A percentile compares a stretch with the other conserved stretches of the same genome.
phyloP scores from a whole-genome alignment of 1,140 invertebrate genomes.

The Plectus sambesii region DNA sequence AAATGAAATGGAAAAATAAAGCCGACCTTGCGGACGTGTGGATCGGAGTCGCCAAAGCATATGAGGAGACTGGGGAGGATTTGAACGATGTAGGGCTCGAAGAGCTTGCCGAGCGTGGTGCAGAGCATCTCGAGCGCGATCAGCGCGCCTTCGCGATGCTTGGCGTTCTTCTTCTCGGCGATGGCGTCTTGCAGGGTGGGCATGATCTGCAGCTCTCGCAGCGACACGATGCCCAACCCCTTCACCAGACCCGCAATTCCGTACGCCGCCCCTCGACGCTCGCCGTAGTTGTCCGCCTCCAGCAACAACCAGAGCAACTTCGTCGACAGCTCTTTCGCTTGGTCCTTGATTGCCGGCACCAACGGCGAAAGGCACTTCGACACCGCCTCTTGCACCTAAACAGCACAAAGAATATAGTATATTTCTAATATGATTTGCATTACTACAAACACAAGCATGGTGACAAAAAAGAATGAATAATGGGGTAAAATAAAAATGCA shows the following conservation, averaged over 20 bases:
- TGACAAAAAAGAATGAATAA: not conserved
- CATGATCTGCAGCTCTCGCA: conserved; percentile 94
- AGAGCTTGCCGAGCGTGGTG: conserved; percentile 61
- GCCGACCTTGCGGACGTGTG: conserved; percentile 53
- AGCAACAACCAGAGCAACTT: conserved; percentile 74
- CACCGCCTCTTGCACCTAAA: conserved; percentile 87
- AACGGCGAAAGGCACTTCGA: conserved; percentile 87
- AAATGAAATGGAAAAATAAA: conserved; percentile 37
- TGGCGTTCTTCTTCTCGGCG: conserved; percentile 89
- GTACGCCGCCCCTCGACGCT: conserved; percentile 78
- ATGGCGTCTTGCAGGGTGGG: conserved; percentile 80
- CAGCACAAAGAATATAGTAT: not conserved
- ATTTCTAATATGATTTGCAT: not conserved
- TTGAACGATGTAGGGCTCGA: conserved; percentile 97
- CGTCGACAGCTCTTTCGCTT: conserved; percentile 72
- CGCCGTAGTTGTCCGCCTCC: conserved; percentile 90
- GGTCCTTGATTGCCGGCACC: conserved; percentile 76
- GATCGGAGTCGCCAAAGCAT: conserved; percentile 87
- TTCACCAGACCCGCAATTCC: conserved; percentile 77
- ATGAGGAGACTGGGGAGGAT: conserved; percentile 83
- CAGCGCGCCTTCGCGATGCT: conserved; percentile 80
- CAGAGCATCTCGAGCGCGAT: conserved; percentile 97
- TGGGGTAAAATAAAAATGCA: conserved; percentile 1
- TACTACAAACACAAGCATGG: not conserved
- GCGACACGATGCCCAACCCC: conserved; percentile 82